These are phyloP conservation scores for Mohoua ochrocephala DNA, from an alignment of 2,113 vertebrate species.

Conservation along the genomic window DNA sequence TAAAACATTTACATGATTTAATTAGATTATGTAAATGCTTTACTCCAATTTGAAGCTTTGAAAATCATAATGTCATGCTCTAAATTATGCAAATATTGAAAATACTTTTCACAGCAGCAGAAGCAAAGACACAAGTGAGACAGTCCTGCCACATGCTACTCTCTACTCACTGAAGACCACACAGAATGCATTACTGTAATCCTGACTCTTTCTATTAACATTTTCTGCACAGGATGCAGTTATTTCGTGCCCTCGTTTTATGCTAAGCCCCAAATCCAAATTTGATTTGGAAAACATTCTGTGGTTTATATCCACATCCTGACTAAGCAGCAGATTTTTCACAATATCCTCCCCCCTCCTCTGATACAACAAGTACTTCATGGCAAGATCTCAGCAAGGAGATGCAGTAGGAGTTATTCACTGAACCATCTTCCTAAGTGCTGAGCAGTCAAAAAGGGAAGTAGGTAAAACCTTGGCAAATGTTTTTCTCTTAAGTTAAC, in stretches of 20 bases:
- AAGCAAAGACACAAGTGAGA: not conserved
- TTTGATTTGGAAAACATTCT: not conserved
- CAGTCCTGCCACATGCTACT: not conserved
- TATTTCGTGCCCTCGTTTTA: not conserved
- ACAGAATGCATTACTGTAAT: not conserved
- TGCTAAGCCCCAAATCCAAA: not conserved
- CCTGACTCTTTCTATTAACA: not conserved
- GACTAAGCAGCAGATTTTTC: not conserved
- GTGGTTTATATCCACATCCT: not conserved
- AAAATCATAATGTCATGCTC: conserved; percentile 41
- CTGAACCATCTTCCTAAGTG: not conserved
- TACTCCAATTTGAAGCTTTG: conserved; percentile 21
- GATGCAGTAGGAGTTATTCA: not conserved
- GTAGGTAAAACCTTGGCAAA: not conserved
- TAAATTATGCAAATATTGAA: conserved; percentile 56
- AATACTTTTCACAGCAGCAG: conserved; percentile 36
- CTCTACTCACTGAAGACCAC: not conserved
- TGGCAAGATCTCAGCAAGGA: not conserved
- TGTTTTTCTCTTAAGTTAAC: not conserved
- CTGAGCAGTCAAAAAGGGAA: not conserved
- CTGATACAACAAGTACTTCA: not conserved
- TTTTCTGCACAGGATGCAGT: not conserved
- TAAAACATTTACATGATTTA: conserved; percentile 59
- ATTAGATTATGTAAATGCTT: conserved; percentile 59
- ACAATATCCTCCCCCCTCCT: not conserved